These are phyloP conservation scores for Platyscapa corneri DNA, from an alignment of 1,140 invertebrate genomes.

Conservation along the genomic window DNA sequence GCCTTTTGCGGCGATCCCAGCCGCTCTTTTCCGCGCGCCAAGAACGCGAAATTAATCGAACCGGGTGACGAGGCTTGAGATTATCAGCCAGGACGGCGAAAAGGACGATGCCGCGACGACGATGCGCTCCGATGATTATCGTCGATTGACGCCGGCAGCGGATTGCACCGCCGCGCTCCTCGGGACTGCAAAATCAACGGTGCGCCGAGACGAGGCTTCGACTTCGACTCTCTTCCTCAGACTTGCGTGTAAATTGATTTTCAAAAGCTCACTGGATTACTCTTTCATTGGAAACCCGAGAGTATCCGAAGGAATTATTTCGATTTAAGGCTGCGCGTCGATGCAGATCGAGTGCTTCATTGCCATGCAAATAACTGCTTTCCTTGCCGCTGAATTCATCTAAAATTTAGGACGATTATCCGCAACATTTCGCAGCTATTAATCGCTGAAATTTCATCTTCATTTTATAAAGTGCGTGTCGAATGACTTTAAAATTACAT, in stretches of 20 bases:
- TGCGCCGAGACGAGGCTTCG: not conserved
- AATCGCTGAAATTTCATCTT: too few relatives aligned
- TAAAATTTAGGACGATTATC: too few relatives aligned
- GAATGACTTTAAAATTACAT: too few relatives aligned
- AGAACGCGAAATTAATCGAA: slow-evolving; percentile 47
- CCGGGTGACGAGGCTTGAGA: not conserved
- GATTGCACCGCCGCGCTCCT: not conserved
- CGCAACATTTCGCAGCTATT: too few relatives aligned
- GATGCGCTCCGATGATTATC: slow-evolving; percentile 9
- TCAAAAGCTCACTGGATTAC: not conserved
- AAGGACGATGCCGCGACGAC: not conserved
- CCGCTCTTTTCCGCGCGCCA: not conserved
- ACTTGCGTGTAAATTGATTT: slow-evolving; percentile 12
- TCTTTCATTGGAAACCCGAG: not conserved
- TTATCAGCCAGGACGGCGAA: slow-evolving; percentile 26
- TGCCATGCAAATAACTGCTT: too few relatives aligned
- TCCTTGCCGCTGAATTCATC: too few relatives aligned
- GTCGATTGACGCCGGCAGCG: not conserved
- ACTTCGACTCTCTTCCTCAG: not conserved
- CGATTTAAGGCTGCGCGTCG: too few relatives aligned
- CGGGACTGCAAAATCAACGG: not conserved
- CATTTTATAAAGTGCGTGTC: too few relatives aligned
- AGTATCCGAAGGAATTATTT: not conserved
- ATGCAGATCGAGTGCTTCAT: too few relatives aligned
- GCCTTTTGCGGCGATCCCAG: not conserved